Conservation (phyloP, 2,888 invertebrate genomes). For the Cryptocheilus praepositus region DNA sequence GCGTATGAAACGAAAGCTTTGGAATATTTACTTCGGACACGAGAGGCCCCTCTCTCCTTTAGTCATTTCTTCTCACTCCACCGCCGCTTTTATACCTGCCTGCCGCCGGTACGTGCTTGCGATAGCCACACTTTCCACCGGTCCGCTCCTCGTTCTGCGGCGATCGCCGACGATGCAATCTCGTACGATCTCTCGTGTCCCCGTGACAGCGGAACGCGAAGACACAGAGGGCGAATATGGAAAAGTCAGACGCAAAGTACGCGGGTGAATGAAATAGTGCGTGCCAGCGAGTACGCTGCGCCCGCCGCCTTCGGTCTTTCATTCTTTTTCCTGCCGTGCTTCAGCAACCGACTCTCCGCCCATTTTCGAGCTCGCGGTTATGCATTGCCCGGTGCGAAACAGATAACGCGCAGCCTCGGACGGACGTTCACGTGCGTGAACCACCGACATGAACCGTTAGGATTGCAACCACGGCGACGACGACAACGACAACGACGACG, state of each 20-base stretch:
- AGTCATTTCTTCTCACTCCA: background rate
- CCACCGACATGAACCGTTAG: slow-evolving; percentile 62
- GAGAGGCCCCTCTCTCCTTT: slow-evolving; percentile 20
- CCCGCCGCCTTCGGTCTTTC: slow-evolving; percentile 19
- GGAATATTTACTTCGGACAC: slow-evolving; percentile 32
- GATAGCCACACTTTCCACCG: slow-evolving; percentile 1
- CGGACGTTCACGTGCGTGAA: slow-evolving; percentile 60
- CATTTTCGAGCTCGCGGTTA: slow-evolving; percentile 35
- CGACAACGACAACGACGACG: too few relatives aligned
- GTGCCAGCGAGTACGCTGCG: too few relatives aligned
- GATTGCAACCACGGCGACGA: slow-evolving; percentile 48
- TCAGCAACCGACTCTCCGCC: slow-evolving; percentile 20
- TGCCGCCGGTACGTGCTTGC: background rate
- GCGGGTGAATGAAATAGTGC: background rate
- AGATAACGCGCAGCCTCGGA: slow-evolving; percentile 51
- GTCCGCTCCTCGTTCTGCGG: background rate
- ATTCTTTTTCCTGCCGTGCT: slow-evolving; percentile 22
- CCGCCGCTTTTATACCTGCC: background rate
- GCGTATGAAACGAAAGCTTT: slow-evolving; percentile 16
- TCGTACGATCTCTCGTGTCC: slow-evolving; percentile 36
- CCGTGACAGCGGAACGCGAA: slow-evolving; percentile 23
- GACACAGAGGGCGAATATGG: slow-evolving; percentile 12
- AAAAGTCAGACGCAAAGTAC: background rate
- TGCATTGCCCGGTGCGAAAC: slow-evolving; percentile 25
- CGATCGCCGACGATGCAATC: slow-evolving; percentile 28